Conservation (phyloP, 2,888 invertebrate species). For the Leptopilina syphax region DNA sequence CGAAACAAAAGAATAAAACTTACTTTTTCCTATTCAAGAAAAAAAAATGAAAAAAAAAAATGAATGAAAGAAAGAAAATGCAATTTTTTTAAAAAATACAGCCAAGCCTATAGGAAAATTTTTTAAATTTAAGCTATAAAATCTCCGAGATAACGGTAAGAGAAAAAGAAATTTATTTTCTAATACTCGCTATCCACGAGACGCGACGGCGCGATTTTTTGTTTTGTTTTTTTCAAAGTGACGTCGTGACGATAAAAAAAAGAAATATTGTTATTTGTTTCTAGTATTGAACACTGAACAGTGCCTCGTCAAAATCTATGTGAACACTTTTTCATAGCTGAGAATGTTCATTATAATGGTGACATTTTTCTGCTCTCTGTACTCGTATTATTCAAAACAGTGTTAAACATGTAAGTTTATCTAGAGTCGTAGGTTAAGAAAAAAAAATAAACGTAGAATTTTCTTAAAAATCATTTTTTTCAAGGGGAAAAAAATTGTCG, state of each 20-base stretch:
- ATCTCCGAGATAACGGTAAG: conserved; percentile 63
- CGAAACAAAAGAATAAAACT: conserved; percentile 14
- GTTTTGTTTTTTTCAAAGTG: conserved; percentile 17
- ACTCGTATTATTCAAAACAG: conserved; percentile 64
- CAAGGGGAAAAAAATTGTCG: not conserved
- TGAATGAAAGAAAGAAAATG: too few species aligned
- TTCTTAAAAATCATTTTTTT: not conserved
- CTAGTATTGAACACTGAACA: conserved; percentile 73
- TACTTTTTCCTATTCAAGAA: conserved; percentile 41
- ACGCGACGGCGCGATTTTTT: conserved; percentile 47
- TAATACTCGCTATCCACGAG: conserved; percentile 64
- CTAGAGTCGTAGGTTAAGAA: conserved; percentile 27
- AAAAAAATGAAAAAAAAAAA: too few species aligned
- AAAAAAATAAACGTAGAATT: not conserved
- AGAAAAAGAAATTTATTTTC: conserved; percentile 67
- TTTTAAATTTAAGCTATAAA: conserved; percentile 56
- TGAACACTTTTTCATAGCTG: conserved; percentile 67
- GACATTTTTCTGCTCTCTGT: conserved; percentile 66
- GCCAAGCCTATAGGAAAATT: conserved; percentile 53
- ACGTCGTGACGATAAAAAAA: conserved; percentile 60
- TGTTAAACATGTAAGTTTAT: conserved; percentile 58
- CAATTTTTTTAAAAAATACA: conserved; percentile 19
- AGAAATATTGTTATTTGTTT: conserved; percentile 71
- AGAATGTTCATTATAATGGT: conserved; percentile 62
- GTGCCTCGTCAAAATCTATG: conserved; percentile 74